Evolutionary conservation across 2,113 vertebrate genomes (phyloP), one percentile per base, ranked within the genome.

Genomic region (Microcebus griseorufus): DNA sequence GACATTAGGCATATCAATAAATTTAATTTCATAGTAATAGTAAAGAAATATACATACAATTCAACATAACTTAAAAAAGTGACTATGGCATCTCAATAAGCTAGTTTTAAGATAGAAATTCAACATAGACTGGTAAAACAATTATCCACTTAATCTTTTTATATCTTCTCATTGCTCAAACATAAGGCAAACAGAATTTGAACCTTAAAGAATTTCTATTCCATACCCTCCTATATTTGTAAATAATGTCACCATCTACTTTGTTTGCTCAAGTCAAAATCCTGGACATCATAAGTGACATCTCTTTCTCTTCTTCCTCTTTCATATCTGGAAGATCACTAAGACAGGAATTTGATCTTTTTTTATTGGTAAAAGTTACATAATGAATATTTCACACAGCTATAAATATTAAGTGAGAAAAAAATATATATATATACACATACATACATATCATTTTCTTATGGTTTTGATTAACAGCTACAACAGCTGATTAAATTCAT

Each of bases 81-180:
- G 23, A 42, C n/a, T 39, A 1, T 4, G 87, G 53, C 4, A 86
- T 53, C 64, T 42, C 32, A 75, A 6, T 73, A 62, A 92, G 22
- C 29, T 45, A 37, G 13, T 79, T 83, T 95, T 85, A 85, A 94
- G 42, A 92, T 5, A 83, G 55, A 83, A 93, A 80, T 86, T 90
- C 42, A 81, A 20, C 7, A 9, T 2, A 53, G 12, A 72, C 0
- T 84, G 16, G 0, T 22, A 76, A 58, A 76, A 90, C 3, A 88
- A 27, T 69, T 53, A 27, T 62, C 3, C 5, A 39, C 39, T 39
- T 39, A 78, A 34, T 10, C 9, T 81, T 17, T 64, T 42, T 23
- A 25, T 20, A 2, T 81, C 37, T 88, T 94, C 14, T 92, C 9
- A 87, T 22, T 92, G 18, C 12, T 88, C 53, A 91, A 34, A 78